Evolutionary conservation across 2,888 invertebrate genomes (phyloP).

Genomic region (Electrophaes corylata): DNA sequence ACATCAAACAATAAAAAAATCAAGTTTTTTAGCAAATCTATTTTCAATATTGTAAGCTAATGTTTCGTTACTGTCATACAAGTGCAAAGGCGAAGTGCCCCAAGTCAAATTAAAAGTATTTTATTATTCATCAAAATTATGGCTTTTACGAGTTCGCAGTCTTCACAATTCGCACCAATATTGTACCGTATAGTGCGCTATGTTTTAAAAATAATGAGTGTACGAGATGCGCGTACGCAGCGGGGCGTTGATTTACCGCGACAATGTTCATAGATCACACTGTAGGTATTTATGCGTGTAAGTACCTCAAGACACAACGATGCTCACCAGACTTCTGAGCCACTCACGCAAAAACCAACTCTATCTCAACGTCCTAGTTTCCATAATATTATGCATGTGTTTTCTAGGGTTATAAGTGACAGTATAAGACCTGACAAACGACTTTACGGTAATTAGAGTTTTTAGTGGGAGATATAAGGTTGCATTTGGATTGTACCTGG

Average conservation of each 20-base stretch:
- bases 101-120: conserved; percentile 25
- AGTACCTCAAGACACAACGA: conserved; percentile 43
- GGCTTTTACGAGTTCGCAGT: conserved; percentile 37
- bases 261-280: conserved; percentile 63
- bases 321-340: conserved; percentile 4
- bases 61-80: conserved; percentile 3
- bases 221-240: conserved; percentile 51
- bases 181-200: conserved; percentile 57
- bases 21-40: too few species aligned
- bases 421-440: conserved; percentile 27
- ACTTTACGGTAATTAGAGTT: conserved; percentile 25
- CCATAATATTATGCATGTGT: neutral
- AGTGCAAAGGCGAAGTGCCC: conserved; percentile 1
- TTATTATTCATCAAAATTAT: conserved; percentile 27
- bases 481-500: conserved; percentile 19
- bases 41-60: neutral
- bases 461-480: conserved; percentile 22
- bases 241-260: conserved; percentile 58
- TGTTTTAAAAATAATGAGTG: conserved; percentile 69
- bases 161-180: conserved; percentile 63
- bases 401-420: conserved; percentile 18
- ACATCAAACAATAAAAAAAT: too few species aligned
- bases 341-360: conserved; percentile 17
- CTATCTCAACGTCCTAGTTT: neutral
- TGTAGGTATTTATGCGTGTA: conserved; percentile 51